Conservation (phyloP, 35 echinoderm and acorn worm species). For the Nesometra sesokonis region DNA sequence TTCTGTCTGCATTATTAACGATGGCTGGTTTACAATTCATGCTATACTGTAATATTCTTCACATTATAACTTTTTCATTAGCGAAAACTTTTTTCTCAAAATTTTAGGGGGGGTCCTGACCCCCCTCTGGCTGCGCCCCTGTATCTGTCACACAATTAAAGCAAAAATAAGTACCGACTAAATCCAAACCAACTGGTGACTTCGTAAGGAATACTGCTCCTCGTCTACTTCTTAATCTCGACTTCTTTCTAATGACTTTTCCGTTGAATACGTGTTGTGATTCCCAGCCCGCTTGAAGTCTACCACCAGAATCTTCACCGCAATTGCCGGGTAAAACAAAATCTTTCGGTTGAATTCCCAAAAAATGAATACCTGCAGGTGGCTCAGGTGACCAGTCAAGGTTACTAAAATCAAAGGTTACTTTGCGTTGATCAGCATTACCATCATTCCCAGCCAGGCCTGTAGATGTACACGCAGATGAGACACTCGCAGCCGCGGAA, state of each 20-base stretch:
- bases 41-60: too few species aligned
- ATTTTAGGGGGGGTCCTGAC: too few species aligned
- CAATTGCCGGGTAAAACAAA: not conserved
- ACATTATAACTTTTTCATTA: too few species aligned
- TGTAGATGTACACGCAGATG: not conserved
- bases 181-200: constrained; percentile 32
- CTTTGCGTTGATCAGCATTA: not conserved
- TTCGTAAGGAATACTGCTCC: constrained; percentile 27
- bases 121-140: too few species aligned
- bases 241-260: constrained; percentile 26
- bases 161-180: constrained; percentile 7
- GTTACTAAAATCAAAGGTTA: constrained; percentile 29
- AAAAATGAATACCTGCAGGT: constrained; percentile 12
- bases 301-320: not conserved
- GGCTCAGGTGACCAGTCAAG: constrained; percentile 26
- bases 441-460: not conserved
- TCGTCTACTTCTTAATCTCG: constrained; percentile 26
- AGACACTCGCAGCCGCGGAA: not conserved
- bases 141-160: too few species aligned
- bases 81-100: too few species aligned
- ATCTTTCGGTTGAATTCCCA: constrained; percentile 12
- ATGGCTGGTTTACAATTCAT: too few species aligned
- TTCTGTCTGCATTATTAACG: too few species aligned
- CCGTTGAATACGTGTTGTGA: not conserved
- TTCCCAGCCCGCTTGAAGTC: not conserved